Evolutionary conservation across 2,888 invertebrate species (phyloP), one percentile per base, ranked within the genome.

Genomic region (Griposia aprilina): DNA sequence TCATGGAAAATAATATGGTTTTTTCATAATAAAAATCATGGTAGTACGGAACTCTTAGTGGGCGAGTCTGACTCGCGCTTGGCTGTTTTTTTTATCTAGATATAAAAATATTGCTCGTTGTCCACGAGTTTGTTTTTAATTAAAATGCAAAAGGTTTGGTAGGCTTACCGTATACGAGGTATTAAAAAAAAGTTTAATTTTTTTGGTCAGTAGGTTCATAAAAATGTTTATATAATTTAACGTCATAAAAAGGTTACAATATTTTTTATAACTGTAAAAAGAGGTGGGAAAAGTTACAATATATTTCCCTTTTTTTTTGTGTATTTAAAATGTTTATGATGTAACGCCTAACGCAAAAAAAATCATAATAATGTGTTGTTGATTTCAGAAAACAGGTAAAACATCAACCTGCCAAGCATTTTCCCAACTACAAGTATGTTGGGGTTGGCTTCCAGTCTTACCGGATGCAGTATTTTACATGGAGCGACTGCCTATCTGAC

Each of bases 101-200:
- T 65, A 30, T 73, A 73, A 75, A 59, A 83, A 62, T 78, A 45
- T 71, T 59, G 15, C 4, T 0, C 20, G 52, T 48, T 45, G 60
- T 67, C 30, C 26, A 41, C 63, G 15, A 55, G 69, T 60, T 52
- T 68, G 20, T 76, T 75, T 79, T 83, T 83, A 66, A 80, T 83
- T 80, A 75, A 83, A 83, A 66, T 75, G 36, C 4, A 63, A 82
- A 78, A 66, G 5, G 23, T 66, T 45, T 20, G 13, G 15, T 15
- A 23, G 17, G 57, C 17, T 23, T 15, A 26, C 15, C 17, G 68
- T 60, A 48, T 30, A 11, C 15, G 48, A n/a, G n/a, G n/a, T n/a
- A n/a, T n/a, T n/a, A n/a, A n/a, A n/a, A 55, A 63, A n/a, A 17
- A n/a, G 15, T 36, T 41, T 41, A 1, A 10, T 36, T 55, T 78